Base-by-base conservation (phyloP, 2,797 vertebrate species). In the Numenius phaeopus region DNA sequence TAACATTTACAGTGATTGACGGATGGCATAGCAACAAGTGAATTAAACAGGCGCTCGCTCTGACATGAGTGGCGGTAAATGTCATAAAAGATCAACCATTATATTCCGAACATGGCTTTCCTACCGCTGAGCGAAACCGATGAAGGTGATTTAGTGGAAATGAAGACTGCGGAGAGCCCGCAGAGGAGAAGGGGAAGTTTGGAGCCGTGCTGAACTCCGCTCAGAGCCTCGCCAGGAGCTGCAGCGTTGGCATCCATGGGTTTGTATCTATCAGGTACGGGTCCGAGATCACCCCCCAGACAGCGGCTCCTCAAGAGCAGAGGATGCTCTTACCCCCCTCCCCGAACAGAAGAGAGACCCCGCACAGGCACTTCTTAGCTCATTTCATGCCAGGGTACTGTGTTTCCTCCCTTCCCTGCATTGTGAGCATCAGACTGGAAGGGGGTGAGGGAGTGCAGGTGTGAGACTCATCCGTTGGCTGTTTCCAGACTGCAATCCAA, bases 71-170 rank as follows among this genome's bases (percentile, higher is more conserved):
- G 47, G 96, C 32, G 59, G 87, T 92, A 96, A 97, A 97, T 95
- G 96, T 96, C 97, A 97, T 85, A 95, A 93, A 95, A 97, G 93
- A 97, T 97, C 95, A 98, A 61, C 67, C 79, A 62, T 55, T 32
- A 34, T 32, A 29, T 20, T 55, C 57, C 13, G 26, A 94, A 66
- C 55, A 2, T 7, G 59, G 80, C 81, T 92, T 84, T 66, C 76
- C 90, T 62, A 52, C 90, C 2, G 7, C 90, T 37, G 59, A 84
- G 90, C 1, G 21, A 44, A 78, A 71, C 52, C 32, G 6, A 83
- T 70, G 57, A 13, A 71, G 88, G 87, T 69, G 90, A 93, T 94
- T 94, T 77, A 79, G 87, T 66, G 86, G 89, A 94, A 97, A 94
- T 34, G 86, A 87, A 89, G 78, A 70, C 39, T 30, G 87, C 6